A percentile compares a stretch with the other conserved stretches of the same genome.
Conservation (phyloP, 2,888 invertebrate genomes). For the Chrysolina haemoptera region DNA sequence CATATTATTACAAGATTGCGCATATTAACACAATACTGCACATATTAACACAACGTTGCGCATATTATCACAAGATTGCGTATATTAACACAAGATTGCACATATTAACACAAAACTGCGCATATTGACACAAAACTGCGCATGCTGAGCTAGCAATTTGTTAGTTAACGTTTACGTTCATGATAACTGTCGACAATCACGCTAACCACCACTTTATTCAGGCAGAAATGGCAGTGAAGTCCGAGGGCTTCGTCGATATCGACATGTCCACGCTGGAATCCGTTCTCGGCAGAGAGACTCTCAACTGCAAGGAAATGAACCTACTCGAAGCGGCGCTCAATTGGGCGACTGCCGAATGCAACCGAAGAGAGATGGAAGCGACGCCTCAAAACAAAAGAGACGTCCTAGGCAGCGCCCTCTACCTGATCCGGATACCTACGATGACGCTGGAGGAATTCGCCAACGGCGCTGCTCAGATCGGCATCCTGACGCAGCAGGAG, state of each 20-base stretch:
- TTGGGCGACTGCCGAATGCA: slow-evolving; percentile 95
- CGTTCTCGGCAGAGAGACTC: slow-evolving; percentile 91
- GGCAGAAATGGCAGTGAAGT: slow-evolving; percentile 96
- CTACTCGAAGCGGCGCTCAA: slow-evolving; percentile 91
- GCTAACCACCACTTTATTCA: slow-evolving; percentile 64
- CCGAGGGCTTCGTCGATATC: slow-evolving; percentile 96
- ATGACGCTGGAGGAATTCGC: slow-evolving; percentile 96
- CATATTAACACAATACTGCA: too few relatives aligned
- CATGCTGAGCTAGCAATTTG: too few relatives aligned
- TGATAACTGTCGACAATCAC: neutral
- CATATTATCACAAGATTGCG: too few relatives aligned
- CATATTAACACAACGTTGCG: too few relatives aligned
- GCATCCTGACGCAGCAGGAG: slow-evolving; percentile 92
- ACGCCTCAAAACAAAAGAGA: slow-evolving; percentile 85
- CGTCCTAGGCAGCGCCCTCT: slow-evolving; percentile 84
- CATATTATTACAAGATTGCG: too few relatives aligned
- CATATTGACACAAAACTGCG: too few relatives aligned
- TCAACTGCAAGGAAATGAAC: slow-evolving; percentile 95
- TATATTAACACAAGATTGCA: too few relatives aligned
- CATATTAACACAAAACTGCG: too few relatives aligned
- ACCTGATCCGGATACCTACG: slow-evolving; percentile 92
- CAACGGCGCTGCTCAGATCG: slow-evolving; percentile 94
- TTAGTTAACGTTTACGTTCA: too few relatives aligned
- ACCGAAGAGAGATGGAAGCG: slow-evolving; percentile 85
- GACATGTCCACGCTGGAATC: slow-evolving; percentile 94